Base-by-base conservation (phyloP, 2,113 vertebrate species). In the Mastomys coucha region DNA sequence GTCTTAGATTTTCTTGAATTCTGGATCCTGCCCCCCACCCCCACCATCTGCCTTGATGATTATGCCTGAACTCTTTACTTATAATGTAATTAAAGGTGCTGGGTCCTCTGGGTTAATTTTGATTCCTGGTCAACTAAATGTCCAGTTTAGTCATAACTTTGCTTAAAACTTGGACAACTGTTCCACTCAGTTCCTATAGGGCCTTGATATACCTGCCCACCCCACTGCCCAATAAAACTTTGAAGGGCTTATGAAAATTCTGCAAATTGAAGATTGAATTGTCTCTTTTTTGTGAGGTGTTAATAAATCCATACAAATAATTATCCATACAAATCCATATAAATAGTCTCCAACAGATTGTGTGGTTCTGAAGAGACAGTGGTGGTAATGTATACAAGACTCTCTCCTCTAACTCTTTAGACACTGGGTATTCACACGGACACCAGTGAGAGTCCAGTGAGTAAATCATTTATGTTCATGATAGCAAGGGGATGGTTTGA, bases 101-200 rank as follows among this genome's bases (percentile, higher is more conserved):
- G 69, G 89, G 63, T 95, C 58, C 86, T 93, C 75, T 78, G 19
- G 51, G 82, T 93, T 92, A 69, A 77, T 67, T 92, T 88, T 97
- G 77, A 92, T 31, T 73, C 31, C 60, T 65, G 31, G 31, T 88
- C 33, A 95, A 86, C 75, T 87, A 49, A 88, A n/a, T 69, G 53
- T 92, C 33, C 33, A 88, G 51, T 72, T 92, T 72, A 86, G 11
- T n/a, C 26, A 91, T 90, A 96, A 70, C 20, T 75, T 31, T 20
- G 4, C 22, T 87, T 89, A 67, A 85, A 96, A 76, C 24, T 51
- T 81, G 16, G 53, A 65, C 90, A 92, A 75, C 3, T 51, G 36
- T 33, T n/a, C 73, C 7, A 70, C 77, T 42, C 69, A 91, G 36
- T 97, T 33, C 51, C 49, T 75, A 49, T 20, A 28, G 49, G 53